phyloP scores from a whole-genome alignment of 2,888 invertebrate genomes.

The Acanthosoma haemorrhoidale region DNA sequence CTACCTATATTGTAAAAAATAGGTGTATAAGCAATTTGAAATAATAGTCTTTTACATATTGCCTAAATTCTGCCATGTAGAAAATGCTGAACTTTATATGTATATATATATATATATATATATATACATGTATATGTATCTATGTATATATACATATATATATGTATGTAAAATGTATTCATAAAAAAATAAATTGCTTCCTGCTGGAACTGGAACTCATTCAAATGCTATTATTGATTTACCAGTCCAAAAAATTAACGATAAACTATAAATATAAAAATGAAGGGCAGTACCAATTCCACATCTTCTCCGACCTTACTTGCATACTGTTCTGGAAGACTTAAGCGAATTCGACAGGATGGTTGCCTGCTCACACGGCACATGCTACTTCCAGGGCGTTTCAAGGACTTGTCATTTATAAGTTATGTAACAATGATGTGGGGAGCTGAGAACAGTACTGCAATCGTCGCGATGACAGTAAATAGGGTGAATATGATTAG shows the following conservation, averaged over 20 bases:
- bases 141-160: background rate
- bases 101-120: background rate
- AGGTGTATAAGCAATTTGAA: background rate
- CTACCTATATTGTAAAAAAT: background rate
- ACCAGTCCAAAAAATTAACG: background rate
- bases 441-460: constrained; percentile 93
- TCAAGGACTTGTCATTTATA: constrained; percentile 32
- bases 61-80: background rate
- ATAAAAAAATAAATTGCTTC: constrained; percentile 3
- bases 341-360: constrained; percentile 36
- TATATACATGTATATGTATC: too few relatives aligned
- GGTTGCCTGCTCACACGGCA: constrained; percentile 28
- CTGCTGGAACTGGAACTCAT: background rate
- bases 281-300: background rate
- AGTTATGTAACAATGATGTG: constrained; percentile 85
- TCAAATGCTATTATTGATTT: background rate
- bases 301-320: background rate
- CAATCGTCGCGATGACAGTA: constrained; percentile 94
- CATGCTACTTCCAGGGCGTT: constrained; percentile 34
- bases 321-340: constrained; percentile 37
- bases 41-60: background rate
- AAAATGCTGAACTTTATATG: background rate
- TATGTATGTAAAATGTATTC: constrained; percentile 4
- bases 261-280: background rate
- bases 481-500: constrained; percentile 98